Evolutionary conservation across 2,888 invertebrate genomes (phyloP).

Genomic region (Patella caerulea): DNA sequence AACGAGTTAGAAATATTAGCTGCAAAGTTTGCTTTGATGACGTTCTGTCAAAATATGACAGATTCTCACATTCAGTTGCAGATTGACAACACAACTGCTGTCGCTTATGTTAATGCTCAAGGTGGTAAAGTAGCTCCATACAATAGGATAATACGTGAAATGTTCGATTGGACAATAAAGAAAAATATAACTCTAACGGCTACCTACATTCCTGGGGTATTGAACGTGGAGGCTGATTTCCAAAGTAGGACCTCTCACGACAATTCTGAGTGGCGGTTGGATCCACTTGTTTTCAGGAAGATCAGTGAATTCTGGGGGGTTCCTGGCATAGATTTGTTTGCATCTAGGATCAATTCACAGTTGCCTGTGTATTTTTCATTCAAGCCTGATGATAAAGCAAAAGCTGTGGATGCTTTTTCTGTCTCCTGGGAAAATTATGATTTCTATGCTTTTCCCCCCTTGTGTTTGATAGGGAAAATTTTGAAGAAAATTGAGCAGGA

Average conservation of each 20-base stretch:
- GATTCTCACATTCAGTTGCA: conserved; percentile 14
- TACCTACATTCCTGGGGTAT: conserved; percentile 19
- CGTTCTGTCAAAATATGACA: neutral
- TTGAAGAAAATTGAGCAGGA: conserved; percentile 30
- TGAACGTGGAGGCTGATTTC: too few relatives aligned
- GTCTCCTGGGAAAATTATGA: conserved; percentile 17
- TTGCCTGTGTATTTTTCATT: conserved; percentile 22
- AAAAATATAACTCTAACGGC: conserved; percentile 21
- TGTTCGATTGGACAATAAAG: conserved; percentile 19
- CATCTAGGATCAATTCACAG: conserved; percentile 30
- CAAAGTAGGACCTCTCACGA: too few relatives aligned
- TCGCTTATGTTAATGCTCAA: conserved; percentile 20
- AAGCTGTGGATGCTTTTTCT: conserved; percentile 26
- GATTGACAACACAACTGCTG: conserved; percentile 24
- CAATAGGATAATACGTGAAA: conserved; percentile 14
- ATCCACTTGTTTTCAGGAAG: neutral
- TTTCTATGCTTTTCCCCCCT: conserved; percentile 33
- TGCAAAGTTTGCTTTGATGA: neutral
- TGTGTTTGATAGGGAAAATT: conserved; percentile 15
- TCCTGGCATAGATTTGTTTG: conserved; percentile 32
- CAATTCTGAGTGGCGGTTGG: too few relatives aligned
- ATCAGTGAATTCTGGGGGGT: neutral
- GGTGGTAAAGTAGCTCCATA: conserved; percentile 19
- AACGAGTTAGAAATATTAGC: conserved; percentile 1
- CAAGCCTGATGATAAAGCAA: conserved; percentile 29